Base-by-base conservation (phyloP, 2,888 invertebrate species). In the Drosophila prolongata region DNA sequence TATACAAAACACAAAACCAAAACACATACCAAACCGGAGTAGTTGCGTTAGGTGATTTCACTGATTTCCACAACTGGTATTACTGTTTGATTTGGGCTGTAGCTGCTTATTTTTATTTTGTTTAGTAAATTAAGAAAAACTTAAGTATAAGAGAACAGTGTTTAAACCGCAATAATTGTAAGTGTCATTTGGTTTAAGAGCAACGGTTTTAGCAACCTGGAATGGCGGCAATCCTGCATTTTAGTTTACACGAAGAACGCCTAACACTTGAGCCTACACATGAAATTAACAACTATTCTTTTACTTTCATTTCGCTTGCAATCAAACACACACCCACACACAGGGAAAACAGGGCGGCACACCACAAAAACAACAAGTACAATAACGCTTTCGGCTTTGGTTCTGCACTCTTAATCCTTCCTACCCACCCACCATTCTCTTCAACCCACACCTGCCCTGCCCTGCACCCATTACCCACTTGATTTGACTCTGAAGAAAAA, bases 341-440 rank as follows among this genome's bases (percentile, higher is more conserved):
- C 49, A 59, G 58, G 49, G 57, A 66, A 73, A 38, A 57, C 62
- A 58, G 47, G 47, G 35, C 19, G 35, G 35, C 49, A 49, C 47
- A 30, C 47, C 4, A 54, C 65, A 38, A 71, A 49, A 62, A 54
- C 50, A 77, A 62, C 44, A 37, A 58, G 56, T 66, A 38, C 65
- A 67, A 55, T 34, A 19, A 55, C 50, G 43, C 54, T 50, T 56
- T 54, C 38, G 72, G 71, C 57, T 68, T 82, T 87, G 83, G 79
- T 47, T 79, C 27, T 38, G 46, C 56, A 65, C 68, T 34, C n/a
- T 59, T 14, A 9, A 11, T 1, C 19, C n/a, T 30, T 10, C 14
- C 30, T n/a, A 47, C 8, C 24, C 13, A 6, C 37, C 55, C 37
- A 43, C 19, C 38, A 30, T 37, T 43, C 53, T 44, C 19, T 66